phyloP scores from a whole-genome alignment of 2,113 vertebrate species.

The Trinectes maculatus region DNA sequence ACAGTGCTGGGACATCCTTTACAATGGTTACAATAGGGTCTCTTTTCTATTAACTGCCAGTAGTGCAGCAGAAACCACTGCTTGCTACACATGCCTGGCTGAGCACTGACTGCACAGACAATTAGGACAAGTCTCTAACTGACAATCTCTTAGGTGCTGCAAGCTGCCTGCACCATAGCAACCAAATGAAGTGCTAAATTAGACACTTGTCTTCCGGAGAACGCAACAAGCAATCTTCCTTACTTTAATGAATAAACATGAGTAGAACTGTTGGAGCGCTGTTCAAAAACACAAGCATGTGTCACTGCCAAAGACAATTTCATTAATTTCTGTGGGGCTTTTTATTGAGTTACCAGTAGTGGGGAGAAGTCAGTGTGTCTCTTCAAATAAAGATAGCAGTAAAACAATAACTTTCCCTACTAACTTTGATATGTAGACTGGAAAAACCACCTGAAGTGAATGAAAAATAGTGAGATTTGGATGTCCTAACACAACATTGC shows the following conservation, averaged over 20 bases:
- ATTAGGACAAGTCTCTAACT: constrained; percentile 48
- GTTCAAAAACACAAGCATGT: constrained; percentile 45
- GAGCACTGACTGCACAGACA: constrained; percentile 53
- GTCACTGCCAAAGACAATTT: constrained; percentile 47
- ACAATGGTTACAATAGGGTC: constrained; percentile 14
- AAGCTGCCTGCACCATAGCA: constrained; percentile 21
- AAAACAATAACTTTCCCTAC: background rate
- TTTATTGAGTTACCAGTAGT: constrained; percentile 25
- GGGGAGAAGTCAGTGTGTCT: constrained; percentile 6
- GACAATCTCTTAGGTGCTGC: constrained; percentile 44
- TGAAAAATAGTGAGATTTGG: too few relatives aligned
- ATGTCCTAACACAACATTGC: too few relatives aligned
- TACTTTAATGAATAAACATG: constrained; percentile 65
- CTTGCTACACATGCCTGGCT: constrained; percentile 55
- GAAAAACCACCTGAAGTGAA: too few relatives aligned
- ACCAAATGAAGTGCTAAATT: constrained; percentile 53
- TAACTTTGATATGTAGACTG: too few relatives aligned
- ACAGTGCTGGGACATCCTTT: constrained; percentile 6
- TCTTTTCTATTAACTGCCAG: constrained; percentile 60
- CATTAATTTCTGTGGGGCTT: constrained; percentile 50
- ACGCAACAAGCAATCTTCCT: constrained; percentile 62
- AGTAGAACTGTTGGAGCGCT: constrained; percentile 37
- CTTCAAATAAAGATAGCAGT: constrained; percentile 5
- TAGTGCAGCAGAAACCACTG: constrained; percentile 20
- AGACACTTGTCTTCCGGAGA: constrained; percentile 47